Evolutionary conservation across 2,797 vertebrate genomes (phyloP), one percentile per base, ranked within the genome.

Genomic region (Salmo trutta): DNA sequence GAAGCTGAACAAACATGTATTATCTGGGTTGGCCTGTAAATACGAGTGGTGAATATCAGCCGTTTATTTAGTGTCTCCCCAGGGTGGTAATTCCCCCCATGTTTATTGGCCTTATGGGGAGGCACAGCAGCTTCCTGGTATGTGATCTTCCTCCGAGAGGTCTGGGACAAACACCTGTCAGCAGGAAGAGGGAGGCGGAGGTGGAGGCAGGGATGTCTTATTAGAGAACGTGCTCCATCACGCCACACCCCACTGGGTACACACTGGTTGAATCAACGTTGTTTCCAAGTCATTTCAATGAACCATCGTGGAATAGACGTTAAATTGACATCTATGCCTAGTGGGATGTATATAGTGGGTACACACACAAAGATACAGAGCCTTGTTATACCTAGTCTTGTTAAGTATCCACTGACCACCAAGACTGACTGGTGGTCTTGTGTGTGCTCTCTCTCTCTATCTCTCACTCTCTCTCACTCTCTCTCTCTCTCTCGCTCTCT

Each of bases 91-190:
- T 87, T 85, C 86, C 66, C 78, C 27, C 24, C 8, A 21, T 79
- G 76, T 89, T 89, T 87, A 88, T 74, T 36, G 76, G 64, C 27
- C 51, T n/a, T 5, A 41, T 17, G 16, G 70, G 19, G 16, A 6
- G 15, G 21, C 16, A 24, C 27, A 78, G 72, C 71, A 70, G 84
- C 78, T 85, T 89, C 88, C 85, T 86, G 87, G 88, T 85, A 88
- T 77, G 83, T 90, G 89, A 88, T 79, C 74, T 41, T 68, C 77
- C 81, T 88, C 84, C 86, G 80, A 67, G 74, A 83, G 85, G 86
- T 87, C 88, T 85, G 82, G 72, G 79, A 81, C 77, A 80, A 83
- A 87, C 87, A 91, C 88, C 86, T 89, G 87, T 85, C 75, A 53
- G 80, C 76, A 88, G 83, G 86, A 85, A 72, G 73, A 76, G 75